phyloP scores from a whole-genome alignment of 2,888 invertebrate species.

The Polia nebulosa region DNA sequence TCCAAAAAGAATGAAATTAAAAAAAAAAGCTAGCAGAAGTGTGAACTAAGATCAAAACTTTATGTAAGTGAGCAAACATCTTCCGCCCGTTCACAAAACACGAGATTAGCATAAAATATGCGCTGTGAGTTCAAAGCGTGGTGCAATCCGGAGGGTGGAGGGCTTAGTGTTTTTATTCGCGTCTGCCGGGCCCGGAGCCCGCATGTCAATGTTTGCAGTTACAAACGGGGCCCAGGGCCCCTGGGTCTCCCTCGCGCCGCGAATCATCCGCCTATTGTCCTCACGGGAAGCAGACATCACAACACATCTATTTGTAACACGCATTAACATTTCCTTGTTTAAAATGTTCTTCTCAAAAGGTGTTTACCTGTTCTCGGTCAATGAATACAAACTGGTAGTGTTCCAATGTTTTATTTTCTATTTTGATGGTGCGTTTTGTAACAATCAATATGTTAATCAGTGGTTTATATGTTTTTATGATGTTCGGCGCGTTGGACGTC shows the following conservation, averaged over 20 bases:
- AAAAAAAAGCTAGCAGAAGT: neutral
- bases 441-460: slow-evolving; percentile 61
- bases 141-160: slow-evolving; percentile 58
- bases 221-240: slow-evolving; percentile 59
- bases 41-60: slow-evolving; percentile 15
- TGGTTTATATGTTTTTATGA: slow-evolving; percentile 54
- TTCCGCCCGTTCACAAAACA: slow-evolving; percentile 33
- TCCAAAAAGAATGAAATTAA: neutral
- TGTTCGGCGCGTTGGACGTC: slow-evolving; percentile 42
- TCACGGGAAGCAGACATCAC: slow-evolving; percentile 50
- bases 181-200: slow-evolving; percentile 66
- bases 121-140: slow-evolving; percentile 42
- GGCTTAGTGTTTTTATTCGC: slow-evolving; percentile 73
- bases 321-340: slow-evolving; percentile 26
- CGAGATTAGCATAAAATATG: slow-evolving; percentile 58
- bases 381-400: slow-evolving; percentile 26
- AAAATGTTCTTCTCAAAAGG: slow-evolving; percentile 15
- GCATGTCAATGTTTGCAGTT: slow-evolving; percentile 80
- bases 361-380: slow-evolving; percentile 43
- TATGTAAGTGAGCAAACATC: slow-evolving; percentile 20
- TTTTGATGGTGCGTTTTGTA: slow-evolving; percentile 40
- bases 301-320: slow-evolving; percentile 31
- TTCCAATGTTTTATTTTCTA: slow-evolving; percentile 46
- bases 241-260: slow-evolving; percentile 30
- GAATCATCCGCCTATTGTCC: slow-evolving; percentile 66